These are phyloP conservation scores for Papilio gigon DNA, from an alignment of 2,888 invertebrate species.

Conservation along the genomic window DNA sequence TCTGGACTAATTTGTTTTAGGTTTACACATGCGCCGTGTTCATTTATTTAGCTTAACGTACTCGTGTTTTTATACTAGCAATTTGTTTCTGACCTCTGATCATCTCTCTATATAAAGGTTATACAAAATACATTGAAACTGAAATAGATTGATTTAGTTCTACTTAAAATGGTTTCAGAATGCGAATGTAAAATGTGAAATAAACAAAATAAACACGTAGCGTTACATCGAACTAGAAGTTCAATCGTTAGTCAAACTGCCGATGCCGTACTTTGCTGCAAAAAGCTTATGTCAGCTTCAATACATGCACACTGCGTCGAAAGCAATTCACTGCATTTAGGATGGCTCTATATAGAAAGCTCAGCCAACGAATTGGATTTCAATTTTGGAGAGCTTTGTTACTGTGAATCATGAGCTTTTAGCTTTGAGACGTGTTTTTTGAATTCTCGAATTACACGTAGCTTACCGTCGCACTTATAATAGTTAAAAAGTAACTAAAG, in stretches of 20 bases:
- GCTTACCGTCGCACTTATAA: too few relatives aligned
- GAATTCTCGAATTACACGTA: too few relatives aligned
- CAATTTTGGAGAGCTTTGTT: slow-evolving; percentile 28
- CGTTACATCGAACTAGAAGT: neutral
- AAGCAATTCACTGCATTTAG: slow-evolving; percentile 23
- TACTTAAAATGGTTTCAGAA: too few relatives aligned
- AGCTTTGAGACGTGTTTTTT: neutral
- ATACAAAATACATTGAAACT: neutral
- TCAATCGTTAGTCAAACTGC: slow-evolving; percentile 6
- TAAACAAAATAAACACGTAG: neutral
- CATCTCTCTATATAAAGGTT: neutral
- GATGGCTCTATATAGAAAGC: slow-evolving; percentile 11
- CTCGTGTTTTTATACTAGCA: neutral
- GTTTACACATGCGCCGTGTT: slow-evolving; percentile 2
- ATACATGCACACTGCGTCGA: neutral
- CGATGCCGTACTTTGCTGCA: slow-evolving; percentile 10
- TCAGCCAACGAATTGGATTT: slow-evolving; percentile 6
- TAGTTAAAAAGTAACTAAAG: too few relatives aligned
- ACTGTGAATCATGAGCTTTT: neutral
- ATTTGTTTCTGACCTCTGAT: neutral
- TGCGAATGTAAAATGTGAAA: neutral
- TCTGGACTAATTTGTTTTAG: slow-evolving; percentile 14
- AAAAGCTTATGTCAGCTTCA: slow-evolving; percentile 21
- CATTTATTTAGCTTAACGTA: neutral
- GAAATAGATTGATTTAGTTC: too few relatives aligned